A percentile compares a stretch with the other conserved stretches of the same genome.
phyloP scores from a whole-genome alignment of 2,888 invertebrate genomes.

The Lepidocyrtinus sp. region DNA sequence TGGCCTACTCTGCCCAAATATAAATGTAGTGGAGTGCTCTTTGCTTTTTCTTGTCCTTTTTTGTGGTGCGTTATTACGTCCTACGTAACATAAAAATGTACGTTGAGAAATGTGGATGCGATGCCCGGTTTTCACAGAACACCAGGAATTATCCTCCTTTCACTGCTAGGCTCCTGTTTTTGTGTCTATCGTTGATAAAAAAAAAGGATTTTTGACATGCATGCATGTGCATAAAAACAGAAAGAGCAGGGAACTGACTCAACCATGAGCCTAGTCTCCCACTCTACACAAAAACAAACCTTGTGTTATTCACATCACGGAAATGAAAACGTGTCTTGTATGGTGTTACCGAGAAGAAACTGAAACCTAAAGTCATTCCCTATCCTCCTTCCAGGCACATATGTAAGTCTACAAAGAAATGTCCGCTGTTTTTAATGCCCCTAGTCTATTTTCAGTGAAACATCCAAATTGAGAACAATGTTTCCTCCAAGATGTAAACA shows the following conservation, averaged over 20 bases:
- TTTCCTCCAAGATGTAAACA: background rate
- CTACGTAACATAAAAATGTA: background rate
- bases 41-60: background rate
- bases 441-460: background rate
- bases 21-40: background rate
- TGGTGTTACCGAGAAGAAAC: no score
- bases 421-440: no score
- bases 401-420: no score
- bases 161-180: background rate
- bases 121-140: background rate
- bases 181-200: background rate
- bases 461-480: background rate
- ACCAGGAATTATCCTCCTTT: conserved; percentile 1
- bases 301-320: no score
- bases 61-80: background rate
- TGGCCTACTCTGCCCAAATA: background rate
- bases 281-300: no score
- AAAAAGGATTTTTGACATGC: background rate
- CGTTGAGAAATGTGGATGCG: conserved; percentile 17
- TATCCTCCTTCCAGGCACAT: no score
- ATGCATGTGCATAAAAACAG: background rate
- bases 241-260: background rate
- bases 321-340: background rate
- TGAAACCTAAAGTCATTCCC: no score
- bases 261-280: no score